These are phyloP conservation scores for Cynocephalus volans DNA, from an alignment of 2,113 vertebrate genomes.

Conservation along the genomic window DNA sequence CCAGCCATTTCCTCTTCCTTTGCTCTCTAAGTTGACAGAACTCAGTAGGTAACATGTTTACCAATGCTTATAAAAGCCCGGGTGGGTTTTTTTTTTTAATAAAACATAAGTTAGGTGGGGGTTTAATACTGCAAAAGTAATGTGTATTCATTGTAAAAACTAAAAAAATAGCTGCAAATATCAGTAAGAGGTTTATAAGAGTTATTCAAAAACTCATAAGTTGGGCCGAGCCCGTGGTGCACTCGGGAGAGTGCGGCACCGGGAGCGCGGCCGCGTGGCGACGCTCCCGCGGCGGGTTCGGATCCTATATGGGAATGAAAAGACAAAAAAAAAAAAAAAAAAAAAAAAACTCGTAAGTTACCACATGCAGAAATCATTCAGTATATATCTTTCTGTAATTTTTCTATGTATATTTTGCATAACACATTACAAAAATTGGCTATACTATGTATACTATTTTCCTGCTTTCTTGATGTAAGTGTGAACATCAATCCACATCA, in stretches of 20 bases:
- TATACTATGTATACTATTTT: background rate
- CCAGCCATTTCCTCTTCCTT: constrained; percentile 60
- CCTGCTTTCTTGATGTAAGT: background rate
- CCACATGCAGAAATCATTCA: background rate
- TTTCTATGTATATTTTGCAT: constrained; percentile 6
- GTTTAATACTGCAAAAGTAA: background rate
- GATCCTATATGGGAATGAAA: too few species aligned
- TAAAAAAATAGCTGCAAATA: constrained; percentile 60
- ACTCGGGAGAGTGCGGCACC: too few species aligned
- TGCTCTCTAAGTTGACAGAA: constrained; percentile 47
- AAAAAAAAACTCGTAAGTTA: constrained; percentile 12
- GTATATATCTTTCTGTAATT: background rate
- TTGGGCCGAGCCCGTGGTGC: too few species aligned
- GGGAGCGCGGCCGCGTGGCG: too few species aligned
- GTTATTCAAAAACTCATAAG: background rate
- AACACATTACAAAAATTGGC: background rate
- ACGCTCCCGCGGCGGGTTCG: too few species aligned
- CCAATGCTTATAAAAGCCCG: constrained; percentile 29
- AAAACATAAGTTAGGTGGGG: constrained; percentile 19
- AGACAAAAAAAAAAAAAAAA: too few species aligned
- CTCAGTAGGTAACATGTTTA: constrained; percentile 45
- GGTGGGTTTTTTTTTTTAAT: background rate
- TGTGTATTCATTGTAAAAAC: constrained; percentile 7
- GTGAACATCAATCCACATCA: background rate
- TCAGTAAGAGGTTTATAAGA: constrained; percentile 22